Conservation (phyloP, 2,113 vertebrate genomes). For the Etheostoma cragini region DNA sequence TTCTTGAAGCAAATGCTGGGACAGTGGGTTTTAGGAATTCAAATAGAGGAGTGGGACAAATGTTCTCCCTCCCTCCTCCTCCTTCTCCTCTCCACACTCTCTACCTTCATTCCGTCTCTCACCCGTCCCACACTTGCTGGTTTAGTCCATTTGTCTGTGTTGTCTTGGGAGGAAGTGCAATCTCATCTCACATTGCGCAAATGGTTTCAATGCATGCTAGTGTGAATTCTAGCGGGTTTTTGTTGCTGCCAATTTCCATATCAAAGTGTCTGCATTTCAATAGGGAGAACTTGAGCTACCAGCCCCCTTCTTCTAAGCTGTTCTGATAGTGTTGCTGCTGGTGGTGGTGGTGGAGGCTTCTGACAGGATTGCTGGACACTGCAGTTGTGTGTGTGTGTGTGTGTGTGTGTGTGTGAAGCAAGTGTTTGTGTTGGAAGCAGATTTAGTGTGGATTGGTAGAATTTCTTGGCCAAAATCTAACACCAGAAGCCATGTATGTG, state of each 20-base stretch:
- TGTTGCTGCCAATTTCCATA: slow-evolving; percentile 84
- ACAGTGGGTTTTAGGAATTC: slow-evolving; percentile 63
- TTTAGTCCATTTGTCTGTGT: slow-evolving; percentile 83
- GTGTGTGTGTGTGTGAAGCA: slow-evolving; percentile 30
- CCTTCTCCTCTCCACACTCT: slow-evolving; percentile 1
- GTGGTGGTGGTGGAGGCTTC: slow-evolving; percentile 43
- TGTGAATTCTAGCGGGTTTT: slow-evolving; percentile 83
- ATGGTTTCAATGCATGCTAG: slow-evolving; percentile 80
- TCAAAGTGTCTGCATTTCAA: slow-evolving; percentile 86
- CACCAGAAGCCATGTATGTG: slow-evolving; percentile 65
- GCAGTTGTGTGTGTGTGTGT: slow-evolving; percentile 47
- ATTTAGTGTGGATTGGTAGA: slow-evolving; percentile 63
- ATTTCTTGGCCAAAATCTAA: slow-evolving; percentile 63
- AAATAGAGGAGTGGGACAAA: slow-evolving; percentile 62
- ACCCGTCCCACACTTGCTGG: slow-evolving; percentile 63
- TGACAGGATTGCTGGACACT: slow-evolving; percentile 68
- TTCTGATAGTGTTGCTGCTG: slow-evolving; percentile 65
- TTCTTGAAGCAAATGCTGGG: slow-evolving; percentile 45
- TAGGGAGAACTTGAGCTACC: slow-evolving; percentile 81
- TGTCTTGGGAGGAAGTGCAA: slow-evolving; percentile 83
- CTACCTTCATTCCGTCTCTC: slow-evolving; percentile 57
- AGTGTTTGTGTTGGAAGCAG: slow-evolving; percentile 70
- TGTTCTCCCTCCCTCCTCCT: slow-evolving; percentile 49
- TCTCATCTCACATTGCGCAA: slow-evolving; percentile 83
- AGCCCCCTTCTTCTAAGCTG: slow-evolving; percentile 75